Evolutionary conservation across 2,888 invertebrate genomes (phyloP).

Genomic region (Cyclophora punctaria): DNA sequence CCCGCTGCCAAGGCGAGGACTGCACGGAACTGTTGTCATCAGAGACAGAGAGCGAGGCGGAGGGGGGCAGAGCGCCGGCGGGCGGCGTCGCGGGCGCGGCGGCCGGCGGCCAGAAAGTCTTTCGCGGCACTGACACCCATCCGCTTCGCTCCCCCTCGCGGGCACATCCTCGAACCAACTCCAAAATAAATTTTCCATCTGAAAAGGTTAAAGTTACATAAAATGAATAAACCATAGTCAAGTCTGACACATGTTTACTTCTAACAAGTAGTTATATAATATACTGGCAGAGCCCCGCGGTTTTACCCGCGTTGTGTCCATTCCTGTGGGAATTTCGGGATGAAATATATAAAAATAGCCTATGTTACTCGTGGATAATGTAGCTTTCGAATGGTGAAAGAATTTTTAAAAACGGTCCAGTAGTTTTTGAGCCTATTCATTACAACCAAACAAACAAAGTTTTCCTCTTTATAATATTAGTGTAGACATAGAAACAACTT

Average conservation of each 20-base stretch:
- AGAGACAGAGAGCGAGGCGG: constrained; percentile 89
- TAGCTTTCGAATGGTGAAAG: no score
- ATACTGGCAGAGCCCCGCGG: no score
- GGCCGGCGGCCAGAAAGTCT: constrained; percentile 90
- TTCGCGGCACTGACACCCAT: constrained; percentile 92
- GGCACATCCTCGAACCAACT: constrained; percentile 78
- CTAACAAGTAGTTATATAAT: no score
- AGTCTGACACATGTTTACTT: not conserved
- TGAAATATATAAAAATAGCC: no score
- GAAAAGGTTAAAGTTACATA: constrained; percentile 12
- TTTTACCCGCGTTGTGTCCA: no score
- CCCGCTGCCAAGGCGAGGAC: constrained; percentile 92
- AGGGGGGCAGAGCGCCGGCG: constrained; percentile 76
- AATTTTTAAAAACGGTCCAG: no score
- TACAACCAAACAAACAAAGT: no score
- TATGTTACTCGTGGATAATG: no score
- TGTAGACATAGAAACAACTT: no score
- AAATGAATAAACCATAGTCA: not conserved
- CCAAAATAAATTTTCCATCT: constrained; percentile 95
- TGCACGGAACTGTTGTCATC: constrained; percentile 94
- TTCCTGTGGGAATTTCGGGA: no score
- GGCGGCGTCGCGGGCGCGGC: constrained; percentile 74
- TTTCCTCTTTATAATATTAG: no score
- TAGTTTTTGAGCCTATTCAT: no score
- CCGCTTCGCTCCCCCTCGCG: constrained; percentile 83